Evolutionary conservation across 2,888 invertebrate species (phyloP), one percentile per base, ranked within the genome.

Genomic region (Diarsia dahlii): DNA sequence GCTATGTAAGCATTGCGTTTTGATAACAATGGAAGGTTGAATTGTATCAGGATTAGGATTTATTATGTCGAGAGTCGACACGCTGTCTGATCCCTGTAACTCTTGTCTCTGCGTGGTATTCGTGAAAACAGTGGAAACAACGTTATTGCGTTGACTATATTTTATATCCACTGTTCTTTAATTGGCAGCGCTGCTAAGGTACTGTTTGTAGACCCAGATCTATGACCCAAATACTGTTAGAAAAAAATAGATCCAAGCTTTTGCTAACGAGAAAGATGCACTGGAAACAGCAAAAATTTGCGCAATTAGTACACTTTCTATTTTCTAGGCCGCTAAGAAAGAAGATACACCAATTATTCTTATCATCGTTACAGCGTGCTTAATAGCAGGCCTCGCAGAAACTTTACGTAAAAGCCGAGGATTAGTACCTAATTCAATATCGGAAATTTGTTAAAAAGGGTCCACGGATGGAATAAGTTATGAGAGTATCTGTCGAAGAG

Each of bases 391-490:
- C 58, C 45, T 18, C 2, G 52, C 20, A 46, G 46, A 69, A 74
- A 23, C 45, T 60, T 65, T 71, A 67, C 64, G 13, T 3, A 50
- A 50, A 60, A 66, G 50, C 60, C 62, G 52, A 68, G 71, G 72
- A 81, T 79, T 86, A 71, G 78, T 77, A n/a, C n/a, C n/a, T n/a
- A 75, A 82, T 80, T 82, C 76, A 84, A 78, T 86, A 71, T 78
- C n/a, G 69, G 65, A 68, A 72, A 66, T 78, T 80, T 76, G 73
- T 69, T 67, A 77, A 74, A 84, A 84, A 66, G 52, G 18, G 64
- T 56, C 54, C 45, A 62, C 54, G 66, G n/a, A 63, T 60, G 18
- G 79, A 80, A 79, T 74, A 81, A 69, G 48, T 84, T 78, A 81
- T 62, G 58, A 77, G 65, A 64, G 65, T 81, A 78, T 86, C 72